phyloP scores from a whole-genome alignment of 2,888 invertebrate species.

The Chesias legatella region DNA sequence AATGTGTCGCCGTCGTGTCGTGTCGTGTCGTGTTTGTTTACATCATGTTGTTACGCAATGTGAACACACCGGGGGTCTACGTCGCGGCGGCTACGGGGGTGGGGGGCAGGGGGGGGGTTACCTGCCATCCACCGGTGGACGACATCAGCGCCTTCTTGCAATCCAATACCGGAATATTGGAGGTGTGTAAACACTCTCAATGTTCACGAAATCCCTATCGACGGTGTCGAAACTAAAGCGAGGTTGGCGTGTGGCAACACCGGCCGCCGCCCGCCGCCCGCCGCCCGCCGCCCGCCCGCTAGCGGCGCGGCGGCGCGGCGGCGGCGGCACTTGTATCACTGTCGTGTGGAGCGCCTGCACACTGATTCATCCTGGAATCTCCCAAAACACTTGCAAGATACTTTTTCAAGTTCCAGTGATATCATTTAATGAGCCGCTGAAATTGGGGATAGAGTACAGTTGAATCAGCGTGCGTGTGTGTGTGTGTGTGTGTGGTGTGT shows the following conservation, averaged over 20 bases:
- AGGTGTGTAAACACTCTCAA: slow-evolving; percentile 32
- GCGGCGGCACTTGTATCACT: slow-evolving; percentile 3
- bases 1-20: slow-evolving; percentile 8
- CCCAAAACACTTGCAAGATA: slow-evolving; percentile 2
- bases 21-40: slow-evolving; percentile 2
- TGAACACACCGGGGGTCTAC: neutral
- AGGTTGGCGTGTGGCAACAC: slow-evolving; percentile 32
- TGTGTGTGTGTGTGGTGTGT: slow-evolving; percentile 31
- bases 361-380: slow-evolving; percentile 1
- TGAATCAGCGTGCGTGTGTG: slow-evolving; percentile 9
- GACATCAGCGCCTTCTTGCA: too few relatives aligned
- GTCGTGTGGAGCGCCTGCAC: slow-evolving; percentile 1
- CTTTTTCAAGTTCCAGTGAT: too few relatives aligned
- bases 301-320: neutral
- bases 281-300: slow-evolving; percentile 3
- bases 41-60: neutral
- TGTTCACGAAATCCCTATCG: slow-evolving; percentile 53
- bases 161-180: slow-evolving; percentile 4
- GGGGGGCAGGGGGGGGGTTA: slow-evolving; percentile 2
- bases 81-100: slow-evolving; percentile 1
- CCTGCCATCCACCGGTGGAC: too few relatives aligned
- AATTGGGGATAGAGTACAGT: neutral
- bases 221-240: slow-evolving; percentile 44
- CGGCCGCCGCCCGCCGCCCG: slow-evolving; percentile 31
- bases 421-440: neutral